Conservation (phyloP, 2,797 vertebrate species). For the Artibeus jamaicensis region DNA sequence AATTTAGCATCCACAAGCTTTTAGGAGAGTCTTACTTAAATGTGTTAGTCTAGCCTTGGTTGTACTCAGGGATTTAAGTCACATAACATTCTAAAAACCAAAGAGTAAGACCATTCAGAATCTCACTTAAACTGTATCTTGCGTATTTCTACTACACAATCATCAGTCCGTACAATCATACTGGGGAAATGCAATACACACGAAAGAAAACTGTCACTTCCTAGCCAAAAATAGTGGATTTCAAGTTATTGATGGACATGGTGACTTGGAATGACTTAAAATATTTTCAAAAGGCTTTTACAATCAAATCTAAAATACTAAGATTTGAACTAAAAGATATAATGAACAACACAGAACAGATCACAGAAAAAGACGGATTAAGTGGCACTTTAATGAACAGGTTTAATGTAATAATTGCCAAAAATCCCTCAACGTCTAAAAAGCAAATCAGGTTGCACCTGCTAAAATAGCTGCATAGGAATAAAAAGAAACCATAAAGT, state of each 20-base stretch:
- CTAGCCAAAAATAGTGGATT: background rate
- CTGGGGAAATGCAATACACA: background rate
- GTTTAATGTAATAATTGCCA: background rate
- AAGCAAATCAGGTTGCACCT: background rate
- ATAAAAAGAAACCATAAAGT: background rate
- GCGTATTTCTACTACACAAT: background rate
- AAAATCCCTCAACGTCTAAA: background rate
- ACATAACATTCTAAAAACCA: background rate
- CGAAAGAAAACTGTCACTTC: background rate
- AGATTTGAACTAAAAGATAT: background rate
- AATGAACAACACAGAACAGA: background rate
- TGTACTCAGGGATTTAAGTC: background rate
- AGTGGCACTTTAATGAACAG: background rate
- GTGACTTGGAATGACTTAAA: background rate
- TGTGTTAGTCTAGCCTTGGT: background rate
- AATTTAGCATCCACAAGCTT: background rate
- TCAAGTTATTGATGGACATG: background rate
- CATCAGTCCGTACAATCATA: background rate
- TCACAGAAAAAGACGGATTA: background rate
- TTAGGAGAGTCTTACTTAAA: background rate
- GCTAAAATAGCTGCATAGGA: background rate
- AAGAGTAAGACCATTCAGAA: background rate
- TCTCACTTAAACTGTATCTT: background rate
- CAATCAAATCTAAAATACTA: background rate
- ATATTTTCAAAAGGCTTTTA: background rate